A percentile compares a stretch with the other conserved stretches of the same genome.
Conservation (phyloP, 2,888 invertebrate genomes). For the Pinctada fucata region DNA sequence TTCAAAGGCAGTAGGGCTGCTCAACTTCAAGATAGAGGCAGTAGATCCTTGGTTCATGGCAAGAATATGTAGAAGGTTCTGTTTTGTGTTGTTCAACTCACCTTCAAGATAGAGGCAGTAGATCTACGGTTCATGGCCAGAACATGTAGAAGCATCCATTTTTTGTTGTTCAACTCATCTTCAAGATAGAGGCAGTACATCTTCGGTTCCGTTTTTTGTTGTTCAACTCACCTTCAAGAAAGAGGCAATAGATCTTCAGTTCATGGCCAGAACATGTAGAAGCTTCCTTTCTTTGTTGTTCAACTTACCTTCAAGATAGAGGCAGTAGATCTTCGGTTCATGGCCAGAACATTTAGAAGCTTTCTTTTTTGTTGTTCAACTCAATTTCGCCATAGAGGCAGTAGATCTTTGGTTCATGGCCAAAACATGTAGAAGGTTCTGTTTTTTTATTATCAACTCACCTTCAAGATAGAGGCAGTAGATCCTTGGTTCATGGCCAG, state of each 20-base stretch:
- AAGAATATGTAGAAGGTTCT: no score
- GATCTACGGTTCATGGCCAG: constrained; percentile 57
- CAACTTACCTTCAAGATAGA: background rate
- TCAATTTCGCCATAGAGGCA: constrained; percentile 55
- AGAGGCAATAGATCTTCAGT: no score
- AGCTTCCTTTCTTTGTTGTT: constrained; percentile 69
- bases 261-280: constrained; percentile 75
- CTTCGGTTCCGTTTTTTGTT: no score
- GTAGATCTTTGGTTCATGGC: constrained; percentile 44
- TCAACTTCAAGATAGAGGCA: no score
- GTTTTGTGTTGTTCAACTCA: constrained; percentile 27
- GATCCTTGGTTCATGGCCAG: no score
- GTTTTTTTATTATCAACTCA: no score
- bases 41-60: no score
- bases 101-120: constrained; percentile 51
- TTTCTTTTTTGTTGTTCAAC: no score
- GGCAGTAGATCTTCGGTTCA: no score
- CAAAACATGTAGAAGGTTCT: constrained; percentile 66
- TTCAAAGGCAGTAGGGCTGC: constrained; percentile 47
- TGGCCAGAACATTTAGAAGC: no score
- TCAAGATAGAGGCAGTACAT: no score
- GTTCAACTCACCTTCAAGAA: constrained; percentile 55
- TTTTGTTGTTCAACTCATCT: constrained; percentile 60
- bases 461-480: no score
- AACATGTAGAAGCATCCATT: constrained; percentile 76